These are phyloP conservation scores for Tychaedon coryphoeus DNA, from an alignment of 2,113 vertebrate genomes.

Conservation along the genomic window DNA sequence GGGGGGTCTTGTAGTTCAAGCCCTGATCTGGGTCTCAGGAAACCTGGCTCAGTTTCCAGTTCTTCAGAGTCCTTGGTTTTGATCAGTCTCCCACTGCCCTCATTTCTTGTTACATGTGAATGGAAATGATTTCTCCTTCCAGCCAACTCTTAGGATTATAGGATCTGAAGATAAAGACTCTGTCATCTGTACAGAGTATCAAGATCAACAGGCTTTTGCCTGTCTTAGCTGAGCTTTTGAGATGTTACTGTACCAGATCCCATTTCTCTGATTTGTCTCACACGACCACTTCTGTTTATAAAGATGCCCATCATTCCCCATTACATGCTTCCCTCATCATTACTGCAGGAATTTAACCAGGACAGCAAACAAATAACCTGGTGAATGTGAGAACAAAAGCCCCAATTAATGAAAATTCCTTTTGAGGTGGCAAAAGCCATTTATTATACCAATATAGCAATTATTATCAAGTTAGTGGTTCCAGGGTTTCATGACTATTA, in stretches of 20 bases:
- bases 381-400: neutral
- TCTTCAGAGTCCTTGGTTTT: neutral
- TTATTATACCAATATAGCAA: conserved; percentile 14
- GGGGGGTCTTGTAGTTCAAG: neutral
- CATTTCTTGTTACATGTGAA: neutral
- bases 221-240: neutral
- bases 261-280: neutral
- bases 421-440: conserved; percentile 21
- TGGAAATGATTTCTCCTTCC: neutral
- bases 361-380: neutral
- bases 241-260: neutral
- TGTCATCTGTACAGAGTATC: neutral
- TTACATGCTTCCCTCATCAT: neutral
- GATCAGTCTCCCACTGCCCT: neutral
- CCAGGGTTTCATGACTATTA: neutral
- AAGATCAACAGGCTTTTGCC: neutral
- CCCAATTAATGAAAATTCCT: conserved; percentile 7
- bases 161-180: neutral
- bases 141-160: neutral
- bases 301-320: neutral
- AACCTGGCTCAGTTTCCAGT: neutral
- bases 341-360: neutral
- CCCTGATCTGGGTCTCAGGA: neutral
- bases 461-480: neutral
- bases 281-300: neutral